These are phyloP conservation scores for Pipistrellus kuhlii DNA, from an alignment of 2,797 vertebrate genomes.

Conservation along the genomic window DNA sequence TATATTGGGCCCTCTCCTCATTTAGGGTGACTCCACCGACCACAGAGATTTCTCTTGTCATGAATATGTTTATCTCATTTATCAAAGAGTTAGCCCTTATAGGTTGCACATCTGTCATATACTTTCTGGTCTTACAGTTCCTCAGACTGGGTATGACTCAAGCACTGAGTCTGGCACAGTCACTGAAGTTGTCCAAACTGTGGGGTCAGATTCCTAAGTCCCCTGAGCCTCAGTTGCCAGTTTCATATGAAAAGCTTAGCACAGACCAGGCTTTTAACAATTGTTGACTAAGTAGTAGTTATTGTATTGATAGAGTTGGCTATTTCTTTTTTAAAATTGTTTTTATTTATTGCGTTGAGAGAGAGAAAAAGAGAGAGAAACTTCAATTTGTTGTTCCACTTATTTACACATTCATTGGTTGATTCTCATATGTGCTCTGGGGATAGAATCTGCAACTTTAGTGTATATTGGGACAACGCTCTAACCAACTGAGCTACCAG, in stretches of 20 bases:
- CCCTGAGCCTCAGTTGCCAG: background rate
- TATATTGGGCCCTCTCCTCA: background rate
- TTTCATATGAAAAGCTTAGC: background rate
- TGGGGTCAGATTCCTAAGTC: background rate
- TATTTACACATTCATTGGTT: too few relatives aligned
- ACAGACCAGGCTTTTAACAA: background rate
- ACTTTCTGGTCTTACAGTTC: background rate
- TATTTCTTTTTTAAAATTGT: constrained; percentile 44
- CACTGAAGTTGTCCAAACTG: background rate
- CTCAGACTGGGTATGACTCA: background rate
- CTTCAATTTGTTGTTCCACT: too few relatives aligned
- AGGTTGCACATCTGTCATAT: background rate
- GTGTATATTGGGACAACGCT: too few relatives aligned
- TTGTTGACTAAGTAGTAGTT: background rate
- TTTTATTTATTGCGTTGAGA: background rate
- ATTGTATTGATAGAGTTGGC: background rate
- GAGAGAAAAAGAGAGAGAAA: too few relatives aligned
- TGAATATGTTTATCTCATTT: background rate
- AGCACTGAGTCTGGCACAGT: background rate
- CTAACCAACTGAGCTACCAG: too few relatives aligned
- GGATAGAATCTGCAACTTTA: too few relatives aligned
- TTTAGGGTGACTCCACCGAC: background rate
- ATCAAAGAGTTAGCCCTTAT: background rate
- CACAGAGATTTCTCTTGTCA: background rate
- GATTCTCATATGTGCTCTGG: too few relatives aligned